Evolutionary conservation across 2,888 invertebrate genomes (phyloP), one percentile per base, ranked within the genome.

Genomic region (Timandra comae): DNA sequence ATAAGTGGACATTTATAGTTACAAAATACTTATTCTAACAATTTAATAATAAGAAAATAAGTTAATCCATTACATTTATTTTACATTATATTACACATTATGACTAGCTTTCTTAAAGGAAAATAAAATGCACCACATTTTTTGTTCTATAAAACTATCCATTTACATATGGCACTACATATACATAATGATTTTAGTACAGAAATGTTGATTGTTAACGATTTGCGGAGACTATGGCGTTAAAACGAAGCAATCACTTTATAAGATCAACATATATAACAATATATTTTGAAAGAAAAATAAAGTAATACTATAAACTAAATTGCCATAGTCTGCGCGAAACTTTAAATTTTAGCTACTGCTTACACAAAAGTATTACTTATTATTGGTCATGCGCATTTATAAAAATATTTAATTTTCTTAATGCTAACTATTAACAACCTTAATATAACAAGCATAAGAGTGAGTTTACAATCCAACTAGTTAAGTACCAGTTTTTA

Each of bases 351-450:
- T n/a, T n/a, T n/a, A 51, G 48, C 44, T 37, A 44, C 47, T 46
- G 47, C 47, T 49, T 56, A 52, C 40, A 53, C 56, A 59, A 53
- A 69, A 68, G 61, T 56, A 56, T 61, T 60, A 61, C 34, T 33
- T 36, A 57, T 45, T 61, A 56, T 80, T 80, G 80, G 80, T 80
- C 80, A 61, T 59, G 55, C 52, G 41, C 60, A 48, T 56, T 64
- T 80, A 80, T 57, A 80, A 80, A 81, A 81, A 81, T 80, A 80
- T 75, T n/a, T 50, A 56, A 60, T 63, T 67, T 62, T 54, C 71
- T 75, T 75, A 75, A n/a, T 19, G 39, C 52, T 71, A 62, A 48
- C 32, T 54, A 53, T 58, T 51, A 70, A 63, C 59, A 69, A 60
- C 33, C 38, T 35, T 7, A 40, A 36, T 22, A 22, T 16, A 30